Evolutionary conservation across 2,888 invertebrate genomes (phyloP).

Genomic region (Mermis nigrescens): DNA sequence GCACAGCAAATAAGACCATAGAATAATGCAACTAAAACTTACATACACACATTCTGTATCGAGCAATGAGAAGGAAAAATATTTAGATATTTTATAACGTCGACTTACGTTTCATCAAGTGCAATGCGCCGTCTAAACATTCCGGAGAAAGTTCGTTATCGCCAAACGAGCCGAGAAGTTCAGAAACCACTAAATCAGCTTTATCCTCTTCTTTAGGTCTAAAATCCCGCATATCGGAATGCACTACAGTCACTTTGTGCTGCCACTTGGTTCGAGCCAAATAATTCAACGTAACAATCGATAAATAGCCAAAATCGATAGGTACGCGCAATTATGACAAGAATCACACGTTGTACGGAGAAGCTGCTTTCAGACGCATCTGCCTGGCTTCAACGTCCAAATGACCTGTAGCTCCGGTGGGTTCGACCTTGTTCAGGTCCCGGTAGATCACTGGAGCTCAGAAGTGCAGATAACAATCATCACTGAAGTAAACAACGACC

Average conservation of each 20-base stretch:
- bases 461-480: not conserved
- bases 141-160: slow-evolving; percentile 98
- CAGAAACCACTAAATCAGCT: slow-evolving; percentile 86
- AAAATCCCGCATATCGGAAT: slow-evolving; percentile 37
- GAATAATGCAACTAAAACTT: not conserved
- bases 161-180: slow-evolving; percentile 86
- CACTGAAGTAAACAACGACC: no score
- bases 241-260: slow-evolving; percentile 33
- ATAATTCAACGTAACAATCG: not conserved
- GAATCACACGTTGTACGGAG: no score
- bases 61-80: not conserved
- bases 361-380: no score
- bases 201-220: slow-evolving; percentile 41
- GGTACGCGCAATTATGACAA: no score
- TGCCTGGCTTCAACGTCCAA: no score
- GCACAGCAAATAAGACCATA: not conserved
- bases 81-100: slow-evolving; percentile 5
- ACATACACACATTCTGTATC: not conserved
- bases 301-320: no score
- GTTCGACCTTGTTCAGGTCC: not conserved
- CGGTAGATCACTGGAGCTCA: not conserved
- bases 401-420: not conserved
- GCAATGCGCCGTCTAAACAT: slow-evolving; percentile 38
- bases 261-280: slow-evolving; percentile 5
- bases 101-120: slow-evolving; percentile 33